Conservation (phyloP, 2,888 invertebrate genomes). For the Agriotes lineatus region DNA sequence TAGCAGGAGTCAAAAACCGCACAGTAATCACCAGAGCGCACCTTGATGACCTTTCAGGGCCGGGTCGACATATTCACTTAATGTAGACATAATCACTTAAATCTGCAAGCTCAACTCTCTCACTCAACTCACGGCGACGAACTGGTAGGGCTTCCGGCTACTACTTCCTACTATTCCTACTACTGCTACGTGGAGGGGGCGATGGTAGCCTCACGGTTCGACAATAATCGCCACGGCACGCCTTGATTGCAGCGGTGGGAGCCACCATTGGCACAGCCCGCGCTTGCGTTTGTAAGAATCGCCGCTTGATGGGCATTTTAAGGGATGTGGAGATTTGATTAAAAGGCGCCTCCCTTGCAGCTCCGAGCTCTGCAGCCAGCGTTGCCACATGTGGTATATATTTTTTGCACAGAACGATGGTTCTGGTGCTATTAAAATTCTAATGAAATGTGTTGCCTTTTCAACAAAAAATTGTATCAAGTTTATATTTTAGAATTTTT, state of each 20-base stretch:
- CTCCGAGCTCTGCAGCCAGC: too few species aligned
- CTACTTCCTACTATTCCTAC: conserved; percentile 37
- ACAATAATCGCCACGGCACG: conserved; percentile 60
- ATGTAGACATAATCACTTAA: conserved; percentile 37
- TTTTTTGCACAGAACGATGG: too few species aligned
- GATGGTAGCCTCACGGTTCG: conserved; percentile 59
- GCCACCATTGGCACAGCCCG: conserved; percentile 20
- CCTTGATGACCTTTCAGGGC: conserved; percentile 45
- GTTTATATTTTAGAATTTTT: too few species aligned
- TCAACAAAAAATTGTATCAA: too few species aligned
- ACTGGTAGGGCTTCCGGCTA: conserved; percentile 38
- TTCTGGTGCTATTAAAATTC: too few species aligned
- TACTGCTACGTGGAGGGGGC: conserved; percentile 42
- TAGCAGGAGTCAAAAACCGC: neutral
- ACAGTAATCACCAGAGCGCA: conserved; percentile 19
- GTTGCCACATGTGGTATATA: too few species aligned
- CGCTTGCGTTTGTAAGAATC: conserved; percentile 28
- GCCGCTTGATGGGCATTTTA: too few species aligned
- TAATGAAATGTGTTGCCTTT: too few species aligned
- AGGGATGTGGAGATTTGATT: neutral
- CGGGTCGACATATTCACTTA: conserved; percentile 47
- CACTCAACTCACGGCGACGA: conserved; percentile 28
- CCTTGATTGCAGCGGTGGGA: conserved; percentile 56
- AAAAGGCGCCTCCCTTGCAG: neutral
- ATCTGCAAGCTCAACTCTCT: conserved; percentile 34